These are phyloP conservation scores for Rana temporaria DNA, from an alignment of 2,113 vertebrate species.

Conservation along the genomic window DNA sequence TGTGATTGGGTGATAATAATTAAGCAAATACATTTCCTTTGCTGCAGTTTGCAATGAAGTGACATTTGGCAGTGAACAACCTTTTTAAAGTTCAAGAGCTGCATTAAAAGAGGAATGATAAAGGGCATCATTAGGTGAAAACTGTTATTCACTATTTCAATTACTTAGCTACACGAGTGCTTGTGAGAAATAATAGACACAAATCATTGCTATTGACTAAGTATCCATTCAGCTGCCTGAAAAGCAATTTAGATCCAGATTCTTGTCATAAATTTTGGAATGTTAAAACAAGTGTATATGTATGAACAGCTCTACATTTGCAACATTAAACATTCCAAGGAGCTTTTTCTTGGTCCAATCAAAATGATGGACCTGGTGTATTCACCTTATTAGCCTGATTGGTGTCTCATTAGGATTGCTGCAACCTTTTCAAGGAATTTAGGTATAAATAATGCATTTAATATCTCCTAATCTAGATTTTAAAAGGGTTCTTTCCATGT, in stretches of 20 bases:
- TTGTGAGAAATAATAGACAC: slow-evolving; percentile 68
- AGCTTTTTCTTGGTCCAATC: slow-evolving; percentile 45
- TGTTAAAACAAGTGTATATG: slow-evolving; percentile 57
- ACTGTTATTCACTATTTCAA: slow-evolving; percentile 72
- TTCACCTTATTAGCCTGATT: slow-evolving; percentile 65
- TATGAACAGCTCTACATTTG: slow-evolving; percentile 56
- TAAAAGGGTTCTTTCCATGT: slow-evolving; percentile 63
- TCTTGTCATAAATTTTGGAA: slow-evolving; percentile 61
- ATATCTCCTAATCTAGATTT: slow-evolving; percentile 62
- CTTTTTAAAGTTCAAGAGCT: slow-evolving; percentile 76
- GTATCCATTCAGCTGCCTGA: slow-evolving; percentile 62
- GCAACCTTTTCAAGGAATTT: slow-evolving; percentile 56
- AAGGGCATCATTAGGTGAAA: slow-evolving; percentile 73
- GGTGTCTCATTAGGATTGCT: slow-evolving; percentile 59
- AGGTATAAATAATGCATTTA: slow-evolving; percentile 62
- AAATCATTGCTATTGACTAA: slow-evolving; percentile 69
- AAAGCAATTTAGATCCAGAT: slow-evolving; percentile 57
- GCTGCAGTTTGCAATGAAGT: slow-evolving; percentile 61
- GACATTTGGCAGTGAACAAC: slow-evolving; percentile 71
- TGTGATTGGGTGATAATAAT: slow-evolving; percentile 47
- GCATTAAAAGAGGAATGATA: slow-evolving; percentile 73
- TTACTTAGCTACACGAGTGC: slow-evolving; percentile 63
- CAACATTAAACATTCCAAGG: slow-evolving; percentile 58
- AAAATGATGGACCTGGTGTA: slow-evolving; percentile 61
- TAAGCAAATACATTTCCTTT: slow-evolving; percentile 64